Conservation (phyloP, 1,140 invertebrate genomes). For the Centruroides vittatus region DNA sequence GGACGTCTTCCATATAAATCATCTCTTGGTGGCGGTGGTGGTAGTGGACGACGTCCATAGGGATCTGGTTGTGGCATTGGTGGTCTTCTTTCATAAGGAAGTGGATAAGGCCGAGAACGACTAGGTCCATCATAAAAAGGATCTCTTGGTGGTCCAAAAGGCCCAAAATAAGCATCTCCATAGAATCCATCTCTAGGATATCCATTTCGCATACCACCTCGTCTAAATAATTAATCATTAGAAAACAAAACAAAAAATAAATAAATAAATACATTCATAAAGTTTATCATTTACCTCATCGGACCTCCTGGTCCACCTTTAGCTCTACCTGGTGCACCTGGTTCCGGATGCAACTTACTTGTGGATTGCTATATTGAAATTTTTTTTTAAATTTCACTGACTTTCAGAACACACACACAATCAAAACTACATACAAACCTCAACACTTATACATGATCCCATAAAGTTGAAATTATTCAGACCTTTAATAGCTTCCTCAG, state of each 20-base stretch:
- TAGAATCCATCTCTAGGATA: constrained; percentile 9
- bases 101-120: constrained; percentile 5
- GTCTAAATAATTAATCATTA: not conserved
- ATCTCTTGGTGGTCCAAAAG: constrained; percentile 8
- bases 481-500: constrained; percentile 46
- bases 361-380: constrained; percentile 10
- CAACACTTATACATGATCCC: constrained; percentile 51
- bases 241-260: not conserved
- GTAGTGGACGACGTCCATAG: constrained; percentile 5
- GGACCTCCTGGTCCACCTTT: constrained; percentile 3
- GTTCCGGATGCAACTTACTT: constrained; percentile 17
- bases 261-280: not conserved
- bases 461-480: constrained; percentile 53
- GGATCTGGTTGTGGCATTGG: constrained; percentile 5
- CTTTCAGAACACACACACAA: not conserved
- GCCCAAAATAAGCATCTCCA: constrained; percentile 4
- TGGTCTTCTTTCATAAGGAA: constrained; percentile 7
- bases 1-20: constrained; percentile 11
- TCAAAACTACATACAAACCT: constrained; percentile 33
- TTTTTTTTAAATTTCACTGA: not conserved
- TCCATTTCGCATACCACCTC: constrained; percentile 4
- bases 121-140: constrained; percentile 11
- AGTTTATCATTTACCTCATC: not conserved
- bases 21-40: constrained; percentile 4
- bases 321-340: constrained; percentile 15